Percentiles rank a stretch among this genome's conserved stretches.
These are phyloP conservation scores for Tipula confusa DNA, from an alignment of 2,888 invertebrate species.

Conservation along the genomic window DNA sequence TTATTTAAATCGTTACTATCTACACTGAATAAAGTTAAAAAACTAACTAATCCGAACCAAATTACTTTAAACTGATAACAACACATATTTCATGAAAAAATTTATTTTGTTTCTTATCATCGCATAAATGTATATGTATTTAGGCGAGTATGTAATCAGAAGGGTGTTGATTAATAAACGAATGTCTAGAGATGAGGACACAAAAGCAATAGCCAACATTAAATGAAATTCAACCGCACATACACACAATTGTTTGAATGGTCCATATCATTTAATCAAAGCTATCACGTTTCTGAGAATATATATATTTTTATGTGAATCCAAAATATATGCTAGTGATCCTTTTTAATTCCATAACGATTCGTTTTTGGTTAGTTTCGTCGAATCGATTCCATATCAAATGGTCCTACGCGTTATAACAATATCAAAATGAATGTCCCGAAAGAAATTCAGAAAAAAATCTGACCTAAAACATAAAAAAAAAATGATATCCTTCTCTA, in stretches of 20 bases:
- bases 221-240: background rate
- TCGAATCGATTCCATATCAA: background rate
- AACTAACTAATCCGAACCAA: background rate
- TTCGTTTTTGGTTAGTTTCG: background rate
- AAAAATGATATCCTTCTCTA: background rate
- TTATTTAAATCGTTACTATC: background rate
- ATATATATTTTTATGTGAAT: background rate
- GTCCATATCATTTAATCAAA: background rate
- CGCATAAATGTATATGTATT: background rate
- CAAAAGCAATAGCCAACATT: background rate
- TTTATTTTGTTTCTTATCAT: background rate
- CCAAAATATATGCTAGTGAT: background rate
- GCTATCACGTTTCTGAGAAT: background rate
- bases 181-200: background rate
- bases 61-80: background rate
- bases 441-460: background rate
- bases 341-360: background rate
- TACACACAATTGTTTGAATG: background rate
- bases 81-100: background rate
- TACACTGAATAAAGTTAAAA: background rate
- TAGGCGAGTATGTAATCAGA: background rate
- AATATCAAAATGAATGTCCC: background rate
- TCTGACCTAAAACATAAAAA: background rate
- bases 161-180: background rate
- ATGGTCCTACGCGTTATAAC: background rate